Conservation (phyloP, 2,797 vertebrate species). For the Thripadectes ignobilis region DNA sequence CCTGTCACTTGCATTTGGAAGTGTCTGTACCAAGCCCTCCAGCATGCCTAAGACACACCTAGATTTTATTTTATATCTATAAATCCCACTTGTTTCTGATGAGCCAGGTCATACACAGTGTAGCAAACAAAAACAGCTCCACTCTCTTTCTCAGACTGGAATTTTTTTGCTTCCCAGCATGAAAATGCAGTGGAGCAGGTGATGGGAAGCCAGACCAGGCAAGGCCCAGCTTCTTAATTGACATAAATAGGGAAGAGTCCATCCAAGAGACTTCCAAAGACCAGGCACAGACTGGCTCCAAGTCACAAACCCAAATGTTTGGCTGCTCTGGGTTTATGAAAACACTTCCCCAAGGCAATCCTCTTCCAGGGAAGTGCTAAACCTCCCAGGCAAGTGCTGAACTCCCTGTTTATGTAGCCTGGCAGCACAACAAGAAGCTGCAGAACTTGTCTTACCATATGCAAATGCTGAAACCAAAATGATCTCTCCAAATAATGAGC, state of each 20-base stretch:
- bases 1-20: background rate
- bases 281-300: background rate
- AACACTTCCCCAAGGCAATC: background rate
- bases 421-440: background rate
- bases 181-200: background rate
- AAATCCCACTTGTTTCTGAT: background rate
- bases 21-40: background rate
- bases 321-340: background rate
- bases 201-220: background rate
- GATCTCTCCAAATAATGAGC: background rate
- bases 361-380: background rate
- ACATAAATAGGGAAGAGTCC: background rate
- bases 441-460: background rate
- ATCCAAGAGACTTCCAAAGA: background rate
- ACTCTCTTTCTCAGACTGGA: background rate
- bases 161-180: background rate
- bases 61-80: background rate
- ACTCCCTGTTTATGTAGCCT: background rate
- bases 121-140: background rate
- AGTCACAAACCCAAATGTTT: background rate
- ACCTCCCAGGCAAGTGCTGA: background rate
- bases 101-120: background rate
- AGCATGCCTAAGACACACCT: rapidly evolving
- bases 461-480: background rate
- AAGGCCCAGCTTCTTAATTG: background rate